Evolutionary conservation across 1,140 invertebrate genomes (phyloP).

Genomic region (Mylabris phalerata): DNA sequence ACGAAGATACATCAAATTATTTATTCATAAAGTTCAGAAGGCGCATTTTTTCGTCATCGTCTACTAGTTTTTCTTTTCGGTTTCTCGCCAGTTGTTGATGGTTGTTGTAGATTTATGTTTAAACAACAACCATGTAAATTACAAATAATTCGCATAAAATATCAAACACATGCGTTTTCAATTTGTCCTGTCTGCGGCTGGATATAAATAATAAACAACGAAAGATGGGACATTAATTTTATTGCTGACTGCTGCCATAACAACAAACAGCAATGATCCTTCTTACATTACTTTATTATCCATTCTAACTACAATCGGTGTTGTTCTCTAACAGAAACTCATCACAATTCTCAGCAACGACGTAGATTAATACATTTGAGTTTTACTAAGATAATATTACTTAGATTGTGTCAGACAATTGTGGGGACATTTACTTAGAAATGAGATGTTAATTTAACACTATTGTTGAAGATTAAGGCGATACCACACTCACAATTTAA

Average conservation of each 20-base stretch:
- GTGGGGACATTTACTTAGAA: too few relatives aligned
- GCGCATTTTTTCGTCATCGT: background rate
- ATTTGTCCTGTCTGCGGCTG: constrained; percentile 18
- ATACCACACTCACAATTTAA: too few relatives aligned
- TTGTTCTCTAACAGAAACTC: too few relatives aligned
- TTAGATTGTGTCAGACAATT: too few relatives aligned
- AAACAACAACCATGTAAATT: constrained; percentile 13
- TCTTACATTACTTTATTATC: background rate
- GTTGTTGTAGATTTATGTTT: constrained; percentile 7
- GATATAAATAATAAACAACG: constrained; percentile 20
- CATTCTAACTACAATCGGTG: too few relatives aligned
- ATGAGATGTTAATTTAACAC: too few relatives aligned
- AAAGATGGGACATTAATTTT: constrained; percentile 20
- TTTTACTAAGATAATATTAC: too few relatives aligned
- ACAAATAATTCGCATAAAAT: constrained; percentile 16
- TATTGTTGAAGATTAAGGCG: too few relatives aligned
- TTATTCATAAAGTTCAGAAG: constrained; percentile 10
- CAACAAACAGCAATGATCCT: constrained; percentile 4
- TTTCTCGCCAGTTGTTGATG: too few relatives aligned
- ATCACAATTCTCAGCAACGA: background rate
- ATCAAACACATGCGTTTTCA: constrained; percentile 22
- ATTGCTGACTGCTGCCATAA: background rate
- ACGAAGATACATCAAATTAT: constrained; percentile 9
- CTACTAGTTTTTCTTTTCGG: too few relatives aligned
- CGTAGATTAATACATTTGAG: background rate